phyloP scores from a whole-genome alignment of 2,888 invertebrate species.

The Aphrophora alni region DNA sequence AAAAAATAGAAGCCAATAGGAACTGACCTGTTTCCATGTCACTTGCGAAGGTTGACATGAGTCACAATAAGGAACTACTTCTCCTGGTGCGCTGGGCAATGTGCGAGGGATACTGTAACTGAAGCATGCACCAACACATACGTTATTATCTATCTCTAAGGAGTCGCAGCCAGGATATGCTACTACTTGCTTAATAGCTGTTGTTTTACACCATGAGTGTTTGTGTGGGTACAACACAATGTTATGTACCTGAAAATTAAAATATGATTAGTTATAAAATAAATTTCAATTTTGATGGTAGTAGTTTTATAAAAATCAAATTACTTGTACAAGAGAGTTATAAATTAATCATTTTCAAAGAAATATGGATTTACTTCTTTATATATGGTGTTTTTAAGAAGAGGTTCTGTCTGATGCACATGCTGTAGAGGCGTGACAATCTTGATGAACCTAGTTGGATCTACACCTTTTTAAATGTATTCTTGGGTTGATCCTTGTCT shows the following conservation, averaged over 20 bases:
- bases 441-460: too few relatives aligned
- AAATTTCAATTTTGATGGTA: too few relatives aligned
- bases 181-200: slow-evolving; percentile 71
- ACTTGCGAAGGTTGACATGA: slow-evolving; percentile 71
- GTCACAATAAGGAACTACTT: slow-evolving; percentile 70
- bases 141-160: slow-evolving; percentile 71
- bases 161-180: slow-evolving; percentile 69
- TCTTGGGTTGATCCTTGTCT: too few relatives aligned
- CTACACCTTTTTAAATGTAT: too few relatives aligned
- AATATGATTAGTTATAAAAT: too few relatives aligned
- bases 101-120: slow-evolving; percentile 73
- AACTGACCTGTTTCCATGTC: slow-evolving; percentile 68
- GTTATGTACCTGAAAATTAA: slow-evolving; percentile 65
- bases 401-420: too few relatives aligned
- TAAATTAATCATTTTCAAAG: too few relatives aligned
- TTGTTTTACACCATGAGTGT: slow-evolving; percentile 74
- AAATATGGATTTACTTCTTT: too few relatives aligned
- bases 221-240: slow-evolving; percentile 73
- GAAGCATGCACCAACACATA: slow-evolving; percentile 74
- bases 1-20: background rate
- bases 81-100: slow-evolving; percentile 69
- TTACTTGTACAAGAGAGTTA: too few relatives aligned
- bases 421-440: too few relatives aligned
- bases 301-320: too few relatives aligned
- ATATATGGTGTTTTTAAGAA: too few relatives aligned